Evolutionary conservation across 2,888 invertebrate species (phyloP), one percentile per base, ranked within the genome.

Genomic region (Petrolisthes cinctipes): DNA sequence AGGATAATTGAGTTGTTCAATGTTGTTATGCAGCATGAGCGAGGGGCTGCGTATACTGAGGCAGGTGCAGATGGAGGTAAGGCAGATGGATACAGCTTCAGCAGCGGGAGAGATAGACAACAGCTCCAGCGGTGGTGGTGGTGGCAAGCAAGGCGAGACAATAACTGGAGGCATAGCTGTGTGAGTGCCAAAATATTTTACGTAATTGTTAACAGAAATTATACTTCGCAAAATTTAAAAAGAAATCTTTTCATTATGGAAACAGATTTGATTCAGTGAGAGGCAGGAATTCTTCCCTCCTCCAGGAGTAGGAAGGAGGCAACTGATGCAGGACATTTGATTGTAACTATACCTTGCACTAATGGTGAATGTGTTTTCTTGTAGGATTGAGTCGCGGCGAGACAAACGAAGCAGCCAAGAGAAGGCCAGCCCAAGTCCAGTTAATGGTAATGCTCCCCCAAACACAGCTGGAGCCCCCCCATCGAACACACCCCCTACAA

Each of bases 21-120:
- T 37, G 2, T 37, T 37, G 20, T 78, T 14, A 20, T 53, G 11
- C 73, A 90, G 90, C 68, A 79, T 90, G 84, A 90, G 86, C 61
- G 87, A 89, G 53, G 90, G 88, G 2, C 75, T 87, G 83, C 71
- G 84, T 54, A 23, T 89, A 23, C 68, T 90, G 81, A 68, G 90
- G 14, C 86, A 89, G 54, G 81, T 87, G 17, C 89, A 90, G 53
- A 81, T 82, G 71, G 90, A 90, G 68, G 83, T 90, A 56, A 71
- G 90, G 20, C 90, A 90, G 78, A 85, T 85, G 75, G 85, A 86
- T 56, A 68, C 83, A 11, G 86, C 80, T 17, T 71, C 71, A 56
- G 54, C 68, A n/a, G 78, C 54, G 23, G 75, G 66, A 61, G 86
- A 85, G 54, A 84, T 68, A 78, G 82, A 53, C 37, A 83, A 51